Conservation (phyloP, 2,797 vertebrate genomes). For the Merluccius polli region DNA sequence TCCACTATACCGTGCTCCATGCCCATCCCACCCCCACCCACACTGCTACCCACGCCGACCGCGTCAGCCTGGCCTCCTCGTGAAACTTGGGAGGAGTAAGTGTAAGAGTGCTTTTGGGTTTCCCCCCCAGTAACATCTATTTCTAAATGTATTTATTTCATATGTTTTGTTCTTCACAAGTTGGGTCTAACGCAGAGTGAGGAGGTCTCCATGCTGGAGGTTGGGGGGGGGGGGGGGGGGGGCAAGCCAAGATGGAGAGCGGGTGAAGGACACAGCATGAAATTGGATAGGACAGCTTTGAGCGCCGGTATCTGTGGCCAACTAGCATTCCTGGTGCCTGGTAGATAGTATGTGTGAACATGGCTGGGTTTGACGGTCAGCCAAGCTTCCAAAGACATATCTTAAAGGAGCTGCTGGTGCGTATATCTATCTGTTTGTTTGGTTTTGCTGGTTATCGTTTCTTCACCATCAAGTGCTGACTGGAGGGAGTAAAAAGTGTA, state of each 20-base stretch:
- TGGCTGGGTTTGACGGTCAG: slow-evolving; percentile 40
- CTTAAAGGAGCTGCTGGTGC: slow-evolving; percentile 38
- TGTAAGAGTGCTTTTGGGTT: slow-evolving; percentile 50
- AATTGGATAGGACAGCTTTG: slow-evolving; percentile 54
- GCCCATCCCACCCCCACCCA: neutral
- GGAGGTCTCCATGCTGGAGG: slow-evolving; percentile 34
- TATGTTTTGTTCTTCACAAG: neutral
- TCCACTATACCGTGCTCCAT: slow-evolving; percentile 31
- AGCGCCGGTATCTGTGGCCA: slow-evolving; percentile 52
- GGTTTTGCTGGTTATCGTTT: slow-evolving; percentile 13
- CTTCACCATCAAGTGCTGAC: slow-evolving; percentile 29
- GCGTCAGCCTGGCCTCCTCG: slow-evolving; percentile 49
- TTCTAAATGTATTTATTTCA: slow-evolving; percentile 6
- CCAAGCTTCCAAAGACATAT: slow-evolving; percentile 33
- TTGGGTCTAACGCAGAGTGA: slow-evolving; percentile 12
- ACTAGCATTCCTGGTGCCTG: slow-evolving; percentile 39
- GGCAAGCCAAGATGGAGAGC: slow-evolving; percentile 49
- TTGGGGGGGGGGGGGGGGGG: slow-evolving; percentile 47
- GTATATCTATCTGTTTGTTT: slow-evolving; percentile 31
- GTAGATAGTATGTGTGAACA: slow-evolving; percentile 40
- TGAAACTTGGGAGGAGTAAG: slow-evolving; percentile 55
- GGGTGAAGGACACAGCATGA: slow-evolving; percentile 59
- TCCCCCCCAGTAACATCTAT: slow-evolving; percentile 57
- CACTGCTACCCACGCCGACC: slow-evolving; percentile 25
- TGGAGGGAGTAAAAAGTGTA: neutral